phyloP scores from a whole-genome alignment of 1,140 invertebrate species.

The Drosophila quadrilineata region DNA sequence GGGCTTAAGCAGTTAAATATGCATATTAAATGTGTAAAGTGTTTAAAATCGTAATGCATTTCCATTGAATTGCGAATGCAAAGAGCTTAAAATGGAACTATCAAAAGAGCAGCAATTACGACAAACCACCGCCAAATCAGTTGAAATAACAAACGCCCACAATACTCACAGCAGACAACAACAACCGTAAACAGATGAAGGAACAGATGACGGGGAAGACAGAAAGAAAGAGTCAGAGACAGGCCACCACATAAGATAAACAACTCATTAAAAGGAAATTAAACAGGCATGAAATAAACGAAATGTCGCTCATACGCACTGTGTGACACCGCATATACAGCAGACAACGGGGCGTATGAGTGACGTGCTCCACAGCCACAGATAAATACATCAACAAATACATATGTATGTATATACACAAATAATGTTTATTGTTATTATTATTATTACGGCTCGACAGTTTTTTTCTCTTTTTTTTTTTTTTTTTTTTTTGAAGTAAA shows the following conservation, averaged over 20 bases:
- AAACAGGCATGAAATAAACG: conserved; percentile 64
- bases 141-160: conserved; percentile 51
- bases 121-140: conserved; percentile 48
- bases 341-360: conserved; percentile 45
- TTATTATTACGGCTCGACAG: no score
- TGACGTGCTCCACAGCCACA: conserved; percentile 46
- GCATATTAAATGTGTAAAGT: no score
- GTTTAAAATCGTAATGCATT: conserved; percentile 3
- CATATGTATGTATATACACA: not conserved
- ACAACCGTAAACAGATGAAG: conserved; percentile 1
- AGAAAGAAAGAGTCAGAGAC: no score
- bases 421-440: not conserved
- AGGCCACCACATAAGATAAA: conserved; percentile 57
- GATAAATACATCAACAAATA: conserved; percentile 30
- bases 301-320: conserved; percentile 67
- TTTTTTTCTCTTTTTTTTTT: no score
- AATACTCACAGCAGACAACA: conserved; percentile 27
- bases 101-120: conserved; percentile 23
- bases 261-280: conserved; percentile 74
- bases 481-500: no score
- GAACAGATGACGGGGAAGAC: not conserved
- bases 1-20: no score
- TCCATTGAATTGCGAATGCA: not conserved
- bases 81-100: conserved; percentile 27
- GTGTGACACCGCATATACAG: conserved; percentile 21